These are phyloP conservation scores for Sapayoa aenigma DNA, from an alignment of 2,113 vertebrate species.

Conservation along the genomic window DNA sequence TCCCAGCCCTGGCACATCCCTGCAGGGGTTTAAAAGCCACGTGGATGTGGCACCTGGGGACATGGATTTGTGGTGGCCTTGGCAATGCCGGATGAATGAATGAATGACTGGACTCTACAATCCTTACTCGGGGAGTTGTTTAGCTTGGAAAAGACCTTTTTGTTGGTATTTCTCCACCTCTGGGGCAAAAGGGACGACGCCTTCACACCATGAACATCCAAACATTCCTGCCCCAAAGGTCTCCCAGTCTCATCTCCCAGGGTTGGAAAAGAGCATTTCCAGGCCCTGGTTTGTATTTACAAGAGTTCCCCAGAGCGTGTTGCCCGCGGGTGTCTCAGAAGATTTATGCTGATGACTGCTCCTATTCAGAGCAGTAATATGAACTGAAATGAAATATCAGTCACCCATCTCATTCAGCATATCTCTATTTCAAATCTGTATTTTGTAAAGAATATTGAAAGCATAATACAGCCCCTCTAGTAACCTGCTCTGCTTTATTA, in stretches of 20 bases:
- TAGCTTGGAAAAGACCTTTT: too few species aligned
- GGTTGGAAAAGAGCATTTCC: not conserved
- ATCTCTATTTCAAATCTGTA: slow-evolving; percentile 64
- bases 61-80: not conserved
- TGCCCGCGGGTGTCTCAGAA: not conserved
- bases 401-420: slow-evolving; percentile 45
- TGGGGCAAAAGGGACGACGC: not conserved
- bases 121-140: too few species aligned
- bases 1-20: rapidly evolving
- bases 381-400: slow-evolving; percentile 61
- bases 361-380: slow-evolving; percentile 62
- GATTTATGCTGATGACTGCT: not conserved
- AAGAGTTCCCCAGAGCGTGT: not conserved
- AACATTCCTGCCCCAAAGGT: not conserved
- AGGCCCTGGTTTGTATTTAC: not conserved
- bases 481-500: slow-evolving; percentile 69
- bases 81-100: not conserved
- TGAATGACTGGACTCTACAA: not conserved
- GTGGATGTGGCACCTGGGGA: not conserved
- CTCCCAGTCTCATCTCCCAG: not conserved
- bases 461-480: slow-evolving; percentile 19
- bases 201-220: not conserved
- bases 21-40: not conserved
- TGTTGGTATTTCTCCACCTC: not conserved
- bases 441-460: slow-evolving; percentile 71